These are phyloP conservation scores for Drosophila kanekoi DNA, from an alignment of 2,888 invertebrate genomes.

Conservation along the genomic window DNA sequence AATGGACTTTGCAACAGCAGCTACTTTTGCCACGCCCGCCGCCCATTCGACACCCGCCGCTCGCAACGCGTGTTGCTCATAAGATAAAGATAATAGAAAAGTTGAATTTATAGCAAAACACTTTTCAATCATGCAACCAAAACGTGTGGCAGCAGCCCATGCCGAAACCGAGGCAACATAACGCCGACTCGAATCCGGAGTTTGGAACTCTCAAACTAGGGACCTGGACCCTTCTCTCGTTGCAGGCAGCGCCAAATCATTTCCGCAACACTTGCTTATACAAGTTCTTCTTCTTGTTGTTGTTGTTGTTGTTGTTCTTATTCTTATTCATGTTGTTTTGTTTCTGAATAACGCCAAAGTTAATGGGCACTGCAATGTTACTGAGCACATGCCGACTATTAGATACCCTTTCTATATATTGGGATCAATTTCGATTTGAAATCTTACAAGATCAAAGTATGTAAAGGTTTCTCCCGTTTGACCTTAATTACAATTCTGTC, in stretches of 20 bases:
- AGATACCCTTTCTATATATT: background rate
- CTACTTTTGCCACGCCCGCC: conserved; percentile 35
- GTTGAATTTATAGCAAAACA: conserved; percentile 74
- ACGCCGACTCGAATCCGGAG: background rate
- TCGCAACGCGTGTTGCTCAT: conserved; percentile 63
- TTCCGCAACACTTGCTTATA: conserved; percentile 78
- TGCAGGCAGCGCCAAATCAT: conserved; percentile 68
- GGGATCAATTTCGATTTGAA: no score
- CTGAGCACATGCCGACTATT: background rate
- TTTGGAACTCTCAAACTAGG: conserved; percentile 3
- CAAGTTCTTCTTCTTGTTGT: conserved; percentile 39
- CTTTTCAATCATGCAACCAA: conserved; percentile 76
- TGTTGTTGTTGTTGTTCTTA: conserved; percentile 22
- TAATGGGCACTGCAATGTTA: conserved; percentile 27
- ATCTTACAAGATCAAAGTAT: no score
- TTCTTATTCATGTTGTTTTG: conserved; percentile 39
- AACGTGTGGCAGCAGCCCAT: conserved; percentile 42
- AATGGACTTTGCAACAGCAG: conserved; percentile 48
- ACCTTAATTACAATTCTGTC: no score
- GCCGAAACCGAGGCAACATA: background rate
- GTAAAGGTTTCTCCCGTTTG: no score
- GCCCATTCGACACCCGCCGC: conserved; percentile 4
- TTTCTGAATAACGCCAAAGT: conserved; percentile 50
- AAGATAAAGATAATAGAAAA: conserved; percentile 78
- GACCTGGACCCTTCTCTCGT: conserved; percentile 36